Evolutionary conservation across 2,113 vertebrate genomes (phyloP).

Genomic region (Lepisosteus osseus): DNA sequence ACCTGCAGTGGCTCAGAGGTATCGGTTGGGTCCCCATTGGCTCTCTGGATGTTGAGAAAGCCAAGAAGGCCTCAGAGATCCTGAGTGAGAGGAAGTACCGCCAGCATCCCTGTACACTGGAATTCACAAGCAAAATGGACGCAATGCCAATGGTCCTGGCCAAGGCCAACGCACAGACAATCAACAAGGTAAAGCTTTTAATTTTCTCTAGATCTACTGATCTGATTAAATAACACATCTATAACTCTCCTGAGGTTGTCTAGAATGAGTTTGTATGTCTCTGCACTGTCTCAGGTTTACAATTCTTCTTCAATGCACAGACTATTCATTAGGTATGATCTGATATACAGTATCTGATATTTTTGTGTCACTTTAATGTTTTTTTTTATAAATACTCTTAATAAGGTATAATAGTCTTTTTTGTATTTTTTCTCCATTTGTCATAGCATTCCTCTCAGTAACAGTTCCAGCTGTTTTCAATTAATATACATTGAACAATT

Average conservation of each 20-base stretch:
- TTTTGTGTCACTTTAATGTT: background rate
- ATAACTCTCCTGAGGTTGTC: too few species aligned
- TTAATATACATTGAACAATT: too few species aligned
- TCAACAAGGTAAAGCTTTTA: conserved; percentile 68
- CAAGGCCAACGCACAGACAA: conserved; percentile 77
- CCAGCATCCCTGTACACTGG: conserved; percentile 75
- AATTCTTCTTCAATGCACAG: background rate
- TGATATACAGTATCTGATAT: too few species aligned
- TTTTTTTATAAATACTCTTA: too few species aligned
- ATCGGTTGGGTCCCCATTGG: conserved; percentile 78
- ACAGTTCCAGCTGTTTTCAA: too few species aligned
- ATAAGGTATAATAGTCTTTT: too few species aligned
- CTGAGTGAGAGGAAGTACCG: conserved; percentile 77
- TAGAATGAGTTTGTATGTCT: too few species aligned
- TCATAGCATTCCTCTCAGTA: too few species aligned
- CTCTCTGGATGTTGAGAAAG: conserved; percentile 75
- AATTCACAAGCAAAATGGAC: conserved; percentile 85
- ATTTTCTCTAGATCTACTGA: background rate
- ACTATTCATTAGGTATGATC: too few species aligned
- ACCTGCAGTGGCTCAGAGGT: conserved; percentile 66
- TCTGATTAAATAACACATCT: too few species aligned
- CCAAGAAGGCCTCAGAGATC: conserved; percentile 71
- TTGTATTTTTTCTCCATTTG: too few species aligned
- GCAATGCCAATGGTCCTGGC: conserved; percentile 83
- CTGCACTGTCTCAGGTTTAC: too few species aligned